Percentiles rank a stretch among this genome's conserved stretches.
phyloP scores from a whole-genome alignment of 1,140 invertebrate species.

The Venustaconcha ellipsiformis region DNA sequence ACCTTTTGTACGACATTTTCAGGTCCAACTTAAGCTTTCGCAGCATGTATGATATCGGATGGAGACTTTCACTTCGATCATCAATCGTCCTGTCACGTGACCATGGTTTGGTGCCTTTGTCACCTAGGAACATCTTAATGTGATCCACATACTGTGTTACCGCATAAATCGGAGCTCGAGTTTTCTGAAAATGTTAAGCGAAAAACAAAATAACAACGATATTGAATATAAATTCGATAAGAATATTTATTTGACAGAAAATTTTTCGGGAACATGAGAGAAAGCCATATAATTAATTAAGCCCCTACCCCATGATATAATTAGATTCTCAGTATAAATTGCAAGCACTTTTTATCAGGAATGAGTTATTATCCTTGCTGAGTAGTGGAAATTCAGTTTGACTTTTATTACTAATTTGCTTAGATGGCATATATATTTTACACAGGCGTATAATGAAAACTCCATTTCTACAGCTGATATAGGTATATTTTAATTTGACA shows the following conservation, averaged over 20 bases:
- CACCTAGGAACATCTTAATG: slow-evolving; percentile 37
- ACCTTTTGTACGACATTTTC: slow-evolving; percentile 88
- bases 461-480: no score
- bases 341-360: background rate
- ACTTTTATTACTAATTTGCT: no score
- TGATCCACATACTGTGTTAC: slow-evolving; percentile 52
- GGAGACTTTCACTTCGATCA: slow-evolving; percentile 72
- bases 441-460: no score
- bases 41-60: slow-evolving; percentile 83
- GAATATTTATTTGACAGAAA: background rate
- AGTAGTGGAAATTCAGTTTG: no score
- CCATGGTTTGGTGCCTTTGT: slow-evolving; percentile 2
- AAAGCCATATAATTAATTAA: no score
- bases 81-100: slow-evolving; percentile 10
- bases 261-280: background rate
- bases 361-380: background rate
- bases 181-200: slow-evolving; percentile 40
- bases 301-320: background rate
- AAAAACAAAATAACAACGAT: background rate
- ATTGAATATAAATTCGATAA: background rate
- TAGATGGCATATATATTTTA: no score
- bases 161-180: slow-evolving; percentile 49
- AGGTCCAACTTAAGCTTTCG: slow-evolving; percentile 88
- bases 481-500: no score
- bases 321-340: background rate